Evolutionary conservation across 2,888 invertebrate genomes (phyloP).

Genomic region (Artemia sinica): DNA sequence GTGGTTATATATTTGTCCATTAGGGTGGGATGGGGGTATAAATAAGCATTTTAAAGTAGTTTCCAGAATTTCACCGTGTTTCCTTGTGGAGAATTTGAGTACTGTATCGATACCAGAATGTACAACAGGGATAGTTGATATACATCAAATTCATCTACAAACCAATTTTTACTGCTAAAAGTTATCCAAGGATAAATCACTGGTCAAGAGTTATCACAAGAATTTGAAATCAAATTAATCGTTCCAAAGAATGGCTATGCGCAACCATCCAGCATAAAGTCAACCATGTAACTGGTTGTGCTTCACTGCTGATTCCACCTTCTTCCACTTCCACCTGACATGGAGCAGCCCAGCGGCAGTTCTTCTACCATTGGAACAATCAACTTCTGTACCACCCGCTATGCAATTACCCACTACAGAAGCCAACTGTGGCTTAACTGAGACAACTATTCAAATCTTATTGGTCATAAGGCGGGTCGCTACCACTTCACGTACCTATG

Average conservation of each 20-base stretch:
- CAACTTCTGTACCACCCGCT: conserved; percentile 9
- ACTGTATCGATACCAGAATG: too few species aligned
- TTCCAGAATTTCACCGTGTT: too few species aligned
- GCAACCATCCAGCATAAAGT: conserved; percentile 14
- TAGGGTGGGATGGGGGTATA: too few species aligned
- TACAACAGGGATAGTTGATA: too few species aligned
- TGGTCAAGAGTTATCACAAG: too few species aligned
- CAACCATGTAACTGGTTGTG: conserved; percentile 15
- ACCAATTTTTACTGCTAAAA: too few species aligned
- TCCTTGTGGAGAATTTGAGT: too few species aligned
- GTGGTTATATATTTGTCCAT: too few species aligned
- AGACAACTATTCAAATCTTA: not conserved
- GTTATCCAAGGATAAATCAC: too few species aligned
- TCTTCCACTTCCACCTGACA: conserved; percentile 4
- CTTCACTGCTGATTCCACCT: conserved; percentile 14
- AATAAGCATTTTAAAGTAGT: too few species aligned
- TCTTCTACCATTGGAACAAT: conserved; percentile 5
- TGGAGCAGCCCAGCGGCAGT: not conserved
- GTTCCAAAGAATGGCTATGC: conserved; percentile 12
- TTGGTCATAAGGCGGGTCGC: conserved; percentile 13
- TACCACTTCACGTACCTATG: not conserved
- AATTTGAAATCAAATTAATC: not conserved
- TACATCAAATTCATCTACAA: too few species aligned
- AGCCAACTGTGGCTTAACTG: not conserved
- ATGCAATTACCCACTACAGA: not conserved